Evolutionary conservation across 2,113 vertebrate genomes (phyloP).

Genomic region (Mesocricetus auratus): DNA sequence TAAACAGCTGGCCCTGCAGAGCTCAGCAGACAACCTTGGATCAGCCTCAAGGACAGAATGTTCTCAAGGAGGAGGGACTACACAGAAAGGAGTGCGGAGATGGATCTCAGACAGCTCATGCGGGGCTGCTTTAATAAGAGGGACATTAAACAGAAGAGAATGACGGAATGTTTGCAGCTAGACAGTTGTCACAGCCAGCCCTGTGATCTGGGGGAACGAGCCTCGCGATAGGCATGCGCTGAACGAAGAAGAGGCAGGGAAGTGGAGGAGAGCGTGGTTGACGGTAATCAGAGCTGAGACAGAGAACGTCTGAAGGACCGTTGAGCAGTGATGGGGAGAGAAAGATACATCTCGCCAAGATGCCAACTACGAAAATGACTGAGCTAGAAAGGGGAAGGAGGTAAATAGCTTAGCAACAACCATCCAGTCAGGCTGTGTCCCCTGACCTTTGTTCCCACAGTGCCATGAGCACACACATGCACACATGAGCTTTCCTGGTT

Average conservation of each 20-base stretch:
- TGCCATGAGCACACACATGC: background rate
- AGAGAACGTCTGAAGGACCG: background rate
- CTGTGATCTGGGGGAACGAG: background rate
- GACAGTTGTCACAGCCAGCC: background rate
- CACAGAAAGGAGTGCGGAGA: background rate
- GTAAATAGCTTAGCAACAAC: background rate
- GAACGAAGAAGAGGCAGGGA: background rate
- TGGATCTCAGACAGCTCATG: background rate
- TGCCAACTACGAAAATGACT: background rate
- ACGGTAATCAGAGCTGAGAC: background rate
- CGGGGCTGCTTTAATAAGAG: background rate
- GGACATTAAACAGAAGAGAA: background rate
- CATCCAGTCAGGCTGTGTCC: background rate
- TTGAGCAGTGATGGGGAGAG: background rate
- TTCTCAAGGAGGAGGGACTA: background rate
- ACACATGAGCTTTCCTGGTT: background rate
- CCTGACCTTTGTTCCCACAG: background rate
- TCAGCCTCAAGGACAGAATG: background rate
- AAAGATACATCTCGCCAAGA: background rate
- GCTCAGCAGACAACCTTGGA: background rate
- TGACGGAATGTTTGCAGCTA: background rate
- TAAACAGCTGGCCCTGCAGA: rapidly evolving
- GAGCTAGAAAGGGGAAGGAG: background rate
- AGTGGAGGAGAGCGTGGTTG: background rate
- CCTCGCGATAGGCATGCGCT: background rate